Base-by-base conservation (phyloP, 2,888 invertebrate genomes). In the Phymatocera aterrima region DNA sequence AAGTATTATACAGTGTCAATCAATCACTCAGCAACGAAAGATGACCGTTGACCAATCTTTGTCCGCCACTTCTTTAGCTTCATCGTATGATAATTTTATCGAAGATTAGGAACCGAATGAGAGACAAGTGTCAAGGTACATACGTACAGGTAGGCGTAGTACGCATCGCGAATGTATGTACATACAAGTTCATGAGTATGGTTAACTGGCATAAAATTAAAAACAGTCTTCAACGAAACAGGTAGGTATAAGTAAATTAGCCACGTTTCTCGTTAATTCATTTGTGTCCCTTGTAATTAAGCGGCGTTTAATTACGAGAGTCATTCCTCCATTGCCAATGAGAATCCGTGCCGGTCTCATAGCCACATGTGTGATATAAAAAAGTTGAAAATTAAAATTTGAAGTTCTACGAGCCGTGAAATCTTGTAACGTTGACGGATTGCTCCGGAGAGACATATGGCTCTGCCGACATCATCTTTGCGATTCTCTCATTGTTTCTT, bases 191-290 rank as follows among this genome's bases (percentile, higher is more conserved):
- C 28, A 28, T 1, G 57, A 28, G 1, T 57, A 57, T 18, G 12
- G 12, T 2, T 15, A 28, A 21, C n/a, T 34, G 37, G 18, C 37
- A 37, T 18, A 64, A 21, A 64, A n/a, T n/a, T n/a, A n/a, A n/a
- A n/a, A n/a, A n/a, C n/a, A n/a, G n/a, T n/a, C 61, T 64, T 34
- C 10, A 64, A 64, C 21, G 18, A 64, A 64, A n/a, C n/a, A 57
- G 21, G 21, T n/a, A 10, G 12, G 43, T 12, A 43, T 43, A 43
- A 6, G 43, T 2, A 37, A 64, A 34, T 37, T 37, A 64, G 61
- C 37, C 18, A 37, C n/a, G 18, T 64, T 64, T 37, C 37, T 68
- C 28, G 15, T 68, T 68, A 28, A 24, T 46, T 43, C 15, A 68
- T 12, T 8, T 24, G 6, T 68, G 28, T 21, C 43, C 46, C 46